Conservation (phyloP, 2,113 vertebrate species). For the Planiliza haematocheilus region DNA sequence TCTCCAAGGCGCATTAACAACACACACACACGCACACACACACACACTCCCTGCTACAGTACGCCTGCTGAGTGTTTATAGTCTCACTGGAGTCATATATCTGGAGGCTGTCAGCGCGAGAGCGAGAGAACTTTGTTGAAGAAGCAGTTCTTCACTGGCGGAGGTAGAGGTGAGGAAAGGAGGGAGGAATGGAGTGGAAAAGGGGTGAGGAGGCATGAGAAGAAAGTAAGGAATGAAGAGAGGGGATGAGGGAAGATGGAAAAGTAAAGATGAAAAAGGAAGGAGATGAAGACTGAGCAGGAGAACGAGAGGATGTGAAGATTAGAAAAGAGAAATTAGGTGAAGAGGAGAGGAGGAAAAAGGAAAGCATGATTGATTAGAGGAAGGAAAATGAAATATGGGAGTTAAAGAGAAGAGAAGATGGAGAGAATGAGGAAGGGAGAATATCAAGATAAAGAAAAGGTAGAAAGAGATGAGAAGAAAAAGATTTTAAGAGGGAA, state of each 20-base stretch:
- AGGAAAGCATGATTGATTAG: no score
- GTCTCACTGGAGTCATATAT: slow-evolving; percentile 32
- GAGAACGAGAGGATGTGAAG: neutral
- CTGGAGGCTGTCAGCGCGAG: neutral
- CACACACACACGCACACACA: slow-evolving; percentile 3
- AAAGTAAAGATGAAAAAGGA: neutral
- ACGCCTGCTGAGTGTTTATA: slow-evolving; percentile 23
- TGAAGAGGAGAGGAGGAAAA: neutral
- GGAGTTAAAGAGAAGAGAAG: neutral
- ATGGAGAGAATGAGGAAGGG: neutral
- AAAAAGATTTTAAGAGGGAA: neutral
- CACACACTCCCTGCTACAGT: slow-evolving; percentile 5
- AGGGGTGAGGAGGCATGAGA: neutral
- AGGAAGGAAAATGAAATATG: neutral
- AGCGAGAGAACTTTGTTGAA: slow-evolving; percentile 21
- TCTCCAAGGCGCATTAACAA: slow-evolving; percentile 13
- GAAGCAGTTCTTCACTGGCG: neutral
- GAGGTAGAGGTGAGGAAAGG: neutral
- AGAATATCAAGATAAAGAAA: neutral
- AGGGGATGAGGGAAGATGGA: no score
- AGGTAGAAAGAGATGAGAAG: neutral
- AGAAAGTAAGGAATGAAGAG: no score
- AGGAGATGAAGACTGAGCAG: neutral
- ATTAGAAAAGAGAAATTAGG: no score
- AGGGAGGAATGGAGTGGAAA: neutral